Conservation (phyloP, 2,113 vertebrate species). For the Budorcas taxicolor region DNA sequence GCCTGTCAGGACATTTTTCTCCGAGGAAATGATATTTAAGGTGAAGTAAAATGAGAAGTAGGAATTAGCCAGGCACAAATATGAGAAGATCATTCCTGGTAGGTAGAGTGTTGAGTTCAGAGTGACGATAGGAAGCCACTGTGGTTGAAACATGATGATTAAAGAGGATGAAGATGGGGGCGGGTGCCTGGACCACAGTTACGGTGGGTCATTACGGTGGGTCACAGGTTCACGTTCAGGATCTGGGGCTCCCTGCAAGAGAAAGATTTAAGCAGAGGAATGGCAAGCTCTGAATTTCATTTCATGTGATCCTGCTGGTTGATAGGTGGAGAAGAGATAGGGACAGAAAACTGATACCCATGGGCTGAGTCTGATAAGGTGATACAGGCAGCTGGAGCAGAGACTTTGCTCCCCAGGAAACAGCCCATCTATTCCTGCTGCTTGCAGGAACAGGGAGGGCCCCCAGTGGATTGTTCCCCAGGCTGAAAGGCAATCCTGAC, state of each 20-base stretch:
- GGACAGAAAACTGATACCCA: not conserved
- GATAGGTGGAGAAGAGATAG: not conserved
- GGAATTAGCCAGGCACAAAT: not conserved
- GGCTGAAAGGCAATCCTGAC: not conserved
- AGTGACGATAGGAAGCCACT: not conserved
- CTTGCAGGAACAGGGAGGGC: not conserved
- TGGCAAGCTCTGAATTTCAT: not conserved
- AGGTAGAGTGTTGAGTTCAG: not conserved
- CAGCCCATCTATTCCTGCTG: not conserved
- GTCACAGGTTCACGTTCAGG: not conserved
- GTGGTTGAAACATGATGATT: not conserved
- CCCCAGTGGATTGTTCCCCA: not conserved
- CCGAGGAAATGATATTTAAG: not conserved
- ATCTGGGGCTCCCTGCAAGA: not conserved
- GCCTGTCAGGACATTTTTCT: not conserved
- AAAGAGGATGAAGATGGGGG: not conserved
- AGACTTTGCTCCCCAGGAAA: not conserved
- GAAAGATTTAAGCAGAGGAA: not conserved
- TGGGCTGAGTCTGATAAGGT: not conserved
- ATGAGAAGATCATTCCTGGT: not conserved
- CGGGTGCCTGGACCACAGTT: rapidly evolving
- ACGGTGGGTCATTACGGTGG: not conserved
- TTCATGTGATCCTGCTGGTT: not conserved
- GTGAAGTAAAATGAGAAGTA: not conserved
- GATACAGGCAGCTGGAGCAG: not conserved